A percentile compares a stretch with the other conserved stretches of the same genome.
phyloP scores from a whole-genome alignment of 2,888 invertebrate species.

The Onchidella celtica region DNA sequence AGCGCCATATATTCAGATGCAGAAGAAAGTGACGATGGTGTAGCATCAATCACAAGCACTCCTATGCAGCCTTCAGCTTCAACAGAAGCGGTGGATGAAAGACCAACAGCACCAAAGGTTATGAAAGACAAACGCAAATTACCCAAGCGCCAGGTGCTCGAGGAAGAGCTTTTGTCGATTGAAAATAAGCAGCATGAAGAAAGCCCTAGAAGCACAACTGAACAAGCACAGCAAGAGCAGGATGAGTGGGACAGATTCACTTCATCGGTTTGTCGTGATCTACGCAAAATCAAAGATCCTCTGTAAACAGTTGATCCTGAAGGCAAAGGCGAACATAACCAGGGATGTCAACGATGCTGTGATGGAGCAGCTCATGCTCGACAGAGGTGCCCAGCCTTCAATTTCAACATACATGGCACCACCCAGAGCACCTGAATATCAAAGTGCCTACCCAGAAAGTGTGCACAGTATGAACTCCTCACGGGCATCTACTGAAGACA shows the following conservation, averaged over 20 bases:
- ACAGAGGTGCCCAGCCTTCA: conserved; percentile 9
- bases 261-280: conserved; percentile 11
- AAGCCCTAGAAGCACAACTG: not conserved
- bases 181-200: no score
- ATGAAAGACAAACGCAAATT: no score
- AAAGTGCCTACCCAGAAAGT: conserved; percentile 15
- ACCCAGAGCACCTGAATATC: conserved; percentile 16
- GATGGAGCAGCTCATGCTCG: conserved; percentile 18
- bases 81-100: no score
- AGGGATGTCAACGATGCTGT: conserved; percentile 15
- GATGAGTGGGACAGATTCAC: conserved; percentile 18
- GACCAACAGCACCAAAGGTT: no score
- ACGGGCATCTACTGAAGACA: not conserved
- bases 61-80: no score
- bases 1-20: no score
- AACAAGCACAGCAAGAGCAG: conserved; percentile 13
- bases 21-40: no score
- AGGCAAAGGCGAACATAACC: conserved; percentile 6
- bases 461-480: conserved; percentile 19
- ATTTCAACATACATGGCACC: conserved; percentile 10
- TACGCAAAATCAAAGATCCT: conserved; percentile 17
- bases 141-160: no score
- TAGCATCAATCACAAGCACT: no score
- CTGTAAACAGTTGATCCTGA: conserved; percentile 14
- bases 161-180: no score